Evolutionary conservation across 2,888 invertebrate species (phyloP).

Genomic region (Harpalus rufipes): DNA sequence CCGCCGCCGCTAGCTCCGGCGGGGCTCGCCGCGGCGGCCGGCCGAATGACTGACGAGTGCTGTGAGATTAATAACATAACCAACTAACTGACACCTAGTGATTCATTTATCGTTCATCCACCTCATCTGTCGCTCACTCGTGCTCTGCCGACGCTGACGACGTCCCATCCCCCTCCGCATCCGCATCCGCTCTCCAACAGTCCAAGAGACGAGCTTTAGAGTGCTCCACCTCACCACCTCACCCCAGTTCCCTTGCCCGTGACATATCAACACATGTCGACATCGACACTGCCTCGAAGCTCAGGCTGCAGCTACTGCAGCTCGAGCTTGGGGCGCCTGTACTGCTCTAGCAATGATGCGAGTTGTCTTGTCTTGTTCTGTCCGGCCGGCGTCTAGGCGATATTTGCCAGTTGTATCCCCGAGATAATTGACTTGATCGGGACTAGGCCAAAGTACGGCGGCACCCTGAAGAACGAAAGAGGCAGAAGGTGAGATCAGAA

Average conservation of each 20-base stretch:
- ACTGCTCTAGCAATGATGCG: conserved; percentile 74
- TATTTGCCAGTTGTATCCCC: conserved; percentile 99
- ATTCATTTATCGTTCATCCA: conserved; percentile 42
- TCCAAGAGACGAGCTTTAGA: conserved; percentile 30
- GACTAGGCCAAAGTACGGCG: conserved; percentile 99
- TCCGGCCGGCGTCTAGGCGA: conserved; percentile 90
- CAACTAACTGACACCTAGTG: conserved; percentile 58
- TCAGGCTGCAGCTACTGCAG: neutral
- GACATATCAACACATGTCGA: conserved; percentile 30
- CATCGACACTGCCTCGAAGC: conserved; percentile 14
- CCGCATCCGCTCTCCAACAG: neutral
- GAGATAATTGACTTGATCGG: conserved; percentile 99
- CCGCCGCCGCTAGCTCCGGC: conserved; percentile 34
- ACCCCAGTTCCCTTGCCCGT: conserved; percentile 6
- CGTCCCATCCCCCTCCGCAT: conserved; percentile 12
- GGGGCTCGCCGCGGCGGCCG: conserved; percentile 49
- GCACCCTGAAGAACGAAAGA: conserved; percentile 99
- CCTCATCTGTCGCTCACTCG: conserved; percentile 64
- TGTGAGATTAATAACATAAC: conserved; percentile 65
- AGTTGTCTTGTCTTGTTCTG: conserved; percentile 80
- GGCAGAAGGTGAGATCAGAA: conserved; percentile 97
- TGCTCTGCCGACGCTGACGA: conserved; percentile 59
- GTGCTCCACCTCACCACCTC: conserved; percentile 17
- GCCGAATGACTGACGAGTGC: conserved; percentile 66
- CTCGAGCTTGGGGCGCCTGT: conserved; percentile 69